A percentile compares a stretch with the other conserved stretches of the same genome.
phyloP scores from a whole-genome alignment of 2,113 vertebrate genomes.

The Typhlomys cinereus region DNA sequence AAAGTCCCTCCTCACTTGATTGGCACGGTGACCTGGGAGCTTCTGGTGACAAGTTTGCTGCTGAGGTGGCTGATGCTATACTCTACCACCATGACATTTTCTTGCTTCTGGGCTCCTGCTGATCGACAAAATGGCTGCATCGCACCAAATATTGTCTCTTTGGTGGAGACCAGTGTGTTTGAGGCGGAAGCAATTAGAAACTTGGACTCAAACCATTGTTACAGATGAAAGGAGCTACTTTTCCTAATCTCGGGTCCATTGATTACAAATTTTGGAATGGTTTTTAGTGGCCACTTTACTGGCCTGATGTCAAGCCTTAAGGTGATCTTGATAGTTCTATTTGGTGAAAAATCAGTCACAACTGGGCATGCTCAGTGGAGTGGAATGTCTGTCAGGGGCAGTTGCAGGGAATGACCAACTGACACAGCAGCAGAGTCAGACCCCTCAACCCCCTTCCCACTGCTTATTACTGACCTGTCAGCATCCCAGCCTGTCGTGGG shows the following conservation, averaged over 20 bases:
- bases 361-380: constrained; percentile 65
- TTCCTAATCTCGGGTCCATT: constrained; percentile 63
- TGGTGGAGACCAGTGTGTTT: constrained; percentile 47
- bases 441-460: background rate
- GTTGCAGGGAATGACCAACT: constrained; percentile 75
- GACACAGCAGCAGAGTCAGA: constrained; percentile 47
- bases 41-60: constrained; percentile 25
- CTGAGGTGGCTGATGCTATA: background rate
- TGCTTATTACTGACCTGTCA: background rate
- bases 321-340: constrained; percentile 69
- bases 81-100: constrained; percentile 53
- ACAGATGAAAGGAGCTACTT: constrained; percentile 22
- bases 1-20: constrained; percentile 17
- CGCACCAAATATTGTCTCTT: constrained; percentile 54
- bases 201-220: constrained; percentile 55
- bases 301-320: constrained; percentile 65
- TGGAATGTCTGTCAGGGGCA: constrained; percentile 65
- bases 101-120: constrained; percentile 57
- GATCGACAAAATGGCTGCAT: constrained; percentile 75
- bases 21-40: constrained; percentile 30
- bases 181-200: constrained; percentile 68
- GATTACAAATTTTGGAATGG: constrained; percentile 45
- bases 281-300: constrained; percentile 45
- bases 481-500: background rate
- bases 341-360: constrained; percentile 64